phyloP scores from a whole-genome alignment of 2,797 vertebrate genomes.

The Selene dorsalis region DNA sequence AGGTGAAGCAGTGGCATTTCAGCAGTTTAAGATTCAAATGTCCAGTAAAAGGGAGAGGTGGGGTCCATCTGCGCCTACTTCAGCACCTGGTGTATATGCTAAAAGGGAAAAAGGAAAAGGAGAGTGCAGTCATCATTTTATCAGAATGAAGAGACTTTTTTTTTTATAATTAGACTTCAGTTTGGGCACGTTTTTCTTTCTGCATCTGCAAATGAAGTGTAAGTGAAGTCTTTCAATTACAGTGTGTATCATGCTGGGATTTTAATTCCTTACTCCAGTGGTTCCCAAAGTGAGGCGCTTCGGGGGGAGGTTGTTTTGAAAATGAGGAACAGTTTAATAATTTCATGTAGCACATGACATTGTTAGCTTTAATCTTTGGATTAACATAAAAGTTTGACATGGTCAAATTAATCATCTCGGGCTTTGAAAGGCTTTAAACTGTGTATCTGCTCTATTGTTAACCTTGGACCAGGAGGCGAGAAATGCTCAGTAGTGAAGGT shows the following conservation, averaged over 20 bases:
- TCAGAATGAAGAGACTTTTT: not conserved
- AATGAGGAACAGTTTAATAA: constrained; percentile 36
- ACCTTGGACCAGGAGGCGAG: not conserved
- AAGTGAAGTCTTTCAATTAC: constrained; percentile 24
- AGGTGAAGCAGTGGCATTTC: no score
- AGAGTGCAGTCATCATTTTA: not conserved
- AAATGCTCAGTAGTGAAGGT: not conserved
- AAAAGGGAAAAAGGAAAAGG: no score
- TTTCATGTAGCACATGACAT: constrained; percentile 33
- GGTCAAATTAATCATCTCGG: not conserved
- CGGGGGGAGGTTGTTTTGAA: constrained; percentile 11
- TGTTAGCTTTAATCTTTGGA: constrained; percentile 13
- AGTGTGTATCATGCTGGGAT: constrained; percentile 29
- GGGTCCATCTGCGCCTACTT: no score
- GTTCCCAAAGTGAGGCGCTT: constrained; percentile 31
- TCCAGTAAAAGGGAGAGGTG: no score
- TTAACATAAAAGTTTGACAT: constrained; percentile 5
- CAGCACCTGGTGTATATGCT: no score
- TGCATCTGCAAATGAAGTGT: constrained; percentile 15
- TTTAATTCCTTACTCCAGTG: constrained; percentile 42
- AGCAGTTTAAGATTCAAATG: no score
- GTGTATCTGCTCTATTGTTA: not conserved
- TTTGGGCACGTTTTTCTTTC: constrained; percentile 1
- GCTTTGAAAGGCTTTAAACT: not conserved
- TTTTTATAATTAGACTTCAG: constrained; percentile 12